phyloP scores from a whole-genome alignment of 2,888 invertebrate species.

The Chaitophorus viminalis region DNA sequence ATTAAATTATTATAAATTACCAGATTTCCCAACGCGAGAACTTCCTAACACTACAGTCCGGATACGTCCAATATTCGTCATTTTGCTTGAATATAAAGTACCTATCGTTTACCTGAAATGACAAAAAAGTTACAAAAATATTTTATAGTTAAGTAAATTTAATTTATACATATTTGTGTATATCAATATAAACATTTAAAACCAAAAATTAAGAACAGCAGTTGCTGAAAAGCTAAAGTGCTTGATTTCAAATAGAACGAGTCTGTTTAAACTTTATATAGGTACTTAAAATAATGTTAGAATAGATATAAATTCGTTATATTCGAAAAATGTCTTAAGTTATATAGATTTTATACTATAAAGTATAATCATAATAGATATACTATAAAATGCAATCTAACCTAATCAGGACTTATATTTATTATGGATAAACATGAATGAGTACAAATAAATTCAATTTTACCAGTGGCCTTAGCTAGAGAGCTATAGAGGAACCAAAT shows the following conservation, averaged over 20 bases:
- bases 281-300: background rate
- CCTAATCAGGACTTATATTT: background rate
- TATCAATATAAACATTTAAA: background rate
- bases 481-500: too few species aligned
- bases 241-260: too few species aligned
- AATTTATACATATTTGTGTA: background rate
- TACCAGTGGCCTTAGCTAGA: too few species aligned
- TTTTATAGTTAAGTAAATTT: background rate
- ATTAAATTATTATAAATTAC: slow-evolving; percentile 68
- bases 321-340: background rate
- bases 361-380: too few species aligned
- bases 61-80: slow-evolving; percentile 84
- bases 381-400: background rate
- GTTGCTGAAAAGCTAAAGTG: too few species aligned
- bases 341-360: too few species aligned
- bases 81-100: slow-evolving; percentile 65
- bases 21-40: slow-evolving; percentile 81
- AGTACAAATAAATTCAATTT: too few species aligned
- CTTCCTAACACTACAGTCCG: slow-evolving; percentile 83
- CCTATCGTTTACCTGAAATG: slow-evolving; percentile 19
- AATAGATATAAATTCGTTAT: background rate
- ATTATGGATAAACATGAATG: too few species aligned
- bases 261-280: too few species aligned
- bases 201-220: background rate
- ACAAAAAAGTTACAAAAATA: slow-evolving; percentile 5